These are phyloP conservation scores for Paradisaea rubra DNA, from an alignment of 2,113 vertebrate species.

Conservation along the genomic window DNA sequence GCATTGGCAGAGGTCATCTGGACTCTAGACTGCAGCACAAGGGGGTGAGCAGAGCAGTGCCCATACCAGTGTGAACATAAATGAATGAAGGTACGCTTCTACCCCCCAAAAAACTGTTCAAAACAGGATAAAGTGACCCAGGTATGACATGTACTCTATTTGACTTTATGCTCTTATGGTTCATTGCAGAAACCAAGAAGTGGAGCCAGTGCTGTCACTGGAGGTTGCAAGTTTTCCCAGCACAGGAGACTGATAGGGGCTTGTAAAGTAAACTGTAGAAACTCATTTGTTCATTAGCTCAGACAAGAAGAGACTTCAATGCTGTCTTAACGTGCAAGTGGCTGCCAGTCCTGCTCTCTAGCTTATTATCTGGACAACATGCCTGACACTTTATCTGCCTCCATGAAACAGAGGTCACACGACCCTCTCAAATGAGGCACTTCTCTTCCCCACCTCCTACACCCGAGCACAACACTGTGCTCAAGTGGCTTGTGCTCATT, in stretches of 20 bases:
- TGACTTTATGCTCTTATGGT: background rate
- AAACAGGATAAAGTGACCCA: background rate
- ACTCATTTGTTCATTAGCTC: background rate
- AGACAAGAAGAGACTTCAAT: background rate
- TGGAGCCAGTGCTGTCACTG: background rate
- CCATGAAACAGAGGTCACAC: background rate
- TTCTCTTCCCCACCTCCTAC: background rate
- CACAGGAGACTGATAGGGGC: background rate
- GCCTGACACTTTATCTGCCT: background rate
- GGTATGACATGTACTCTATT: background rate
- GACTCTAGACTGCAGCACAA: background rate
- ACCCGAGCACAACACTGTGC: accelerated
- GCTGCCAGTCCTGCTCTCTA: background rate
- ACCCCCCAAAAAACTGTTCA: background rate
- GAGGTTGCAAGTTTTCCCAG: background rate
- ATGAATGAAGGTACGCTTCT: background rate
- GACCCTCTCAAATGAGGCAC: background rate
- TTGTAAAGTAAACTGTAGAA: background rate
- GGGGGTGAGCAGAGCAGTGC: accelerated
- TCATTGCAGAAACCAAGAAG: background rate
- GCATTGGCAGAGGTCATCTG: background rate
- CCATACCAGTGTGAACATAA: background rate
- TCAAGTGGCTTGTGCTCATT: background rate
- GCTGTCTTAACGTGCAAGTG: background rate
- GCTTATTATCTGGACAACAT: background rate